Conservation (phyloP, 2,888 invertebrate species). For the Eugnorisma glareosa region DNA sequence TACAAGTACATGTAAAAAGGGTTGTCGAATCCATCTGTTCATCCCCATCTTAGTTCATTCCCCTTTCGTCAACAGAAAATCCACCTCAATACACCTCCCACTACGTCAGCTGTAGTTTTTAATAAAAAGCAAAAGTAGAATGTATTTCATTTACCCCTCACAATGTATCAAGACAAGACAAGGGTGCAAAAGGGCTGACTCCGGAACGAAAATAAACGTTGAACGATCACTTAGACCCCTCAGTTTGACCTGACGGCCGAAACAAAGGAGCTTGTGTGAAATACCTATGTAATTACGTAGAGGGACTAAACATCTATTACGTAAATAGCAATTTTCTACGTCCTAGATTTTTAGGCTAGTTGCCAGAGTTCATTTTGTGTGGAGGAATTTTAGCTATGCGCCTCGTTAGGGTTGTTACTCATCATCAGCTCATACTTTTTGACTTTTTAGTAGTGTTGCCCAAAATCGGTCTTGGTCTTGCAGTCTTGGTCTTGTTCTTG, state of each 20-base stretch:
- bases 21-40: slow-evolving; percentile 19
- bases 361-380: slow-evolving; percentile 42
- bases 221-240: slow-evolving; percentile 84
- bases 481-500: too few relatives aligned
- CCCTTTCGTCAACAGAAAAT: slow-evolving; percentile 20
- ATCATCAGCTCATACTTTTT: slow-evolving; percentile 1
- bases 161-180: slow-evolving; percentile 87
- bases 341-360: slow-evolving; percentile 49
- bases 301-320: slow-evolving; percentile 51
- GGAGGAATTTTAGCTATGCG: slow-evolving; percentile 14
- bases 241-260: slow-evolving; percentile 75
- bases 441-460: too few relatives aligned
- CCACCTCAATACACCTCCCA: slow-evolving; percentile 50
- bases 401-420: slow-evolving; percentile 21
- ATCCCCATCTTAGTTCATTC: slow-evolving; percentile 2
- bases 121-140: slow-evolving; percentile 81
- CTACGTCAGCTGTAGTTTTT: slow-evolving; percentile 76
- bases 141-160: slow-evolving; percentile 86
- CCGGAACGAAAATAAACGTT: slow-evolving; percentile 86
- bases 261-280: slow-evolving; percentile 70
- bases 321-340: slow-evolving; percentile 50
- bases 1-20: not conserved
- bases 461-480: too few relatives aligned
- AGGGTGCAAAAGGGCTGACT: slow-evolving; percentile 86
- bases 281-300: slow-evolving; percentile 68